Base-by-base conservation (phyloP, 2,797 vertebrate species). In the Anguilla obscura region DNA sequence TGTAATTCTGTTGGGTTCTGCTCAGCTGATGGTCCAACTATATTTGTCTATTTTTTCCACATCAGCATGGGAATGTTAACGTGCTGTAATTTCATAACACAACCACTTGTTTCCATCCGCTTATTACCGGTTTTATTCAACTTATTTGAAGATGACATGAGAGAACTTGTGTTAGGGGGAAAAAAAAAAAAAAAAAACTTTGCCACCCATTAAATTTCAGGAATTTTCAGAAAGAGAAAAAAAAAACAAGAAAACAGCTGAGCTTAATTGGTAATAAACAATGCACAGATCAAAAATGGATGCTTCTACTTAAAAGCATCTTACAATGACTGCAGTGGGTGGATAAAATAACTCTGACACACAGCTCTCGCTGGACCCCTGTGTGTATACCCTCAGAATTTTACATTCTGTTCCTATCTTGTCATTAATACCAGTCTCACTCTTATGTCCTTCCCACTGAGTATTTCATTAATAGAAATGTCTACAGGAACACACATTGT, bases 81-180 rank as follows among this genome's bases (percentile, higher is more conserved):
- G 56, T 45, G 76, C 60, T 40, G 36, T 27, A 14, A 87, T 40
- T 71, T 48, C 60, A 84, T 21, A 30, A 87, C 30, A 82, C 27
- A 50, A 71, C 0, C 24, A 84, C 79, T 36, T 60, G 16, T 48
- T 36, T 71, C 9, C 24, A 14, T 18, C 48, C 0, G 40, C 58
- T 50, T 71, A 27, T 74, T 52, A 30, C 50, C 83, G 58, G 52
- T 84, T 84, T 69, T n/a, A 66, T 87, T 66, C 27, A 83, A 48
- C 45, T 82, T 50, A 80, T 84, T 80, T 66, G 21, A 48, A 40
- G 21, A 48, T 85, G 63, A 85, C 58, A 71, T 24, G 63, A 56
- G n/a, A 54, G 52, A 88, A n/a, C 50, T 48, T 76, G 30, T 40
- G 27, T 71, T 45, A 5, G 40, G 40, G 40, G 40, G n/a, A n/a